Conservation (phyloP, 2,113 vertebrate genomes). For the Typhlomys cinereus region DNA sequence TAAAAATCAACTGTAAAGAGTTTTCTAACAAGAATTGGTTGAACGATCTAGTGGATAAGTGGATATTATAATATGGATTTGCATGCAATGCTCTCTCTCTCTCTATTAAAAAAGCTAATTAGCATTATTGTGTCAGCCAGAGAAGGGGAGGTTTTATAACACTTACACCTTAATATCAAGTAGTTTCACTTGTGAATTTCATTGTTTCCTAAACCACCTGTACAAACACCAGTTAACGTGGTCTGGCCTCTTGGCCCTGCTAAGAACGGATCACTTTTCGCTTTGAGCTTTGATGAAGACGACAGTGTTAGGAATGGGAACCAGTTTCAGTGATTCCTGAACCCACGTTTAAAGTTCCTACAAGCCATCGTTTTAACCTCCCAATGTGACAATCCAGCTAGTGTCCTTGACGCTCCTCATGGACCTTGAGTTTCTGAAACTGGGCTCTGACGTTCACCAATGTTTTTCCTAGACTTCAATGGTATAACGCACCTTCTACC, state of each 20-base stretch:
- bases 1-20: not conserved
- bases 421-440: not conserved
- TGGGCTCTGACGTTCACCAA: not conserved
- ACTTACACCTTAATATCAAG: conserved; percentile 26
- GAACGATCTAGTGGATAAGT: not conserved
- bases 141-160: not conserved
- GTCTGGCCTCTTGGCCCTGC: not conserved
- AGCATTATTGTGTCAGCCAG: not conserved
- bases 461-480: not conserved
- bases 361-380: not conserved
- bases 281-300: not conserved
- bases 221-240: not conserved
- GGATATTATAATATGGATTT: not conserved
- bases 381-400: not conserved
- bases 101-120: not conserved
- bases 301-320: not conserved
- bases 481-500: not conserved
- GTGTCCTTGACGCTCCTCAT: not conserved
- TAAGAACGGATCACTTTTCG: not conserved
- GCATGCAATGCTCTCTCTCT: not conserved
- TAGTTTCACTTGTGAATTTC: not conserved
- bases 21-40: not conserved
- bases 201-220: not conserved
- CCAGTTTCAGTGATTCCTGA: not conserved
- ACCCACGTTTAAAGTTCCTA: not conserved